Percentiles rank a stretch among this genome's conserved stretches.
Conservation (phyloP, 2,888 invertebrate species). For the Hyposoter didymator region DNA sequence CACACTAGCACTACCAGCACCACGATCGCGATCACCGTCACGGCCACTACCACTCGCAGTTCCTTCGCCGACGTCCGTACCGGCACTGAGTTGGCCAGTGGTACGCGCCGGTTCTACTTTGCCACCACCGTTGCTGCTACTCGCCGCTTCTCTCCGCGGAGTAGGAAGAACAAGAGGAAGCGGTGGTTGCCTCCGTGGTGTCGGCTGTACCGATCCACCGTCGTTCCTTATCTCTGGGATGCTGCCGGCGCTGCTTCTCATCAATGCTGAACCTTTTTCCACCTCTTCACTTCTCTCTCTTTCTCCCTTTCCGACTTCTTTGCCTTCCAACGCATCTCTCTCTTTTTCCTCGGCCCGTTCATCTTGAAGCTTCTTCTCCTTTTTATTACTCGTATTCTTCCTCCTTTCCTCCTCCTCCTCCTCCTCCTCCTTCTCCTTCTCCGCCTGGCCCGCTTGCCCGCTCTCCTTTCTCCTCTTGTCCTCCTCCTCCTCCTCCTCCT, state of each 20-base stretch:
- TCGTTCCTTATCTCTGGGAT: constrained; percentile 70
- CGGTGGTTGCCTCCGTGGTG: constrained; percentile 65
- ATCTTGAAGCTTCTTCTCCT: constrained; percentile 54
- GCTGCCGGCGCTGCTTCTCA: constrained; percentile 75
- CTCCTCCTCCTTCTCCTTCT: constrained; percentile 33
- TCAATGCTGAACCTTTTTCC: constrained; percentile 72
- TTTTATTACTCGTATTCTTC: constrained; percentile 39
- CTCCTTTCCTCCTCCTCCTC: constrained; percentile 40
- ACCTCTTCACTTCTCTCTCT: constrained; percentile 38
- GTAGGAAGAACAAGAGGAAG: constrained; percentile 77
- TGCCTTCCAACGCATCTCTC: constrained; percentile 26
- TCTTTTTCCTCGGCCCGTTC: constrained; percentile 23
- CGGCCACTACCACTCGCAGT: constrained; percentile 65
- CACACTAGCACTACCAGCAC: neutral
- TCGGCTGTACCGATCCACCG: constrained; percentile 66
- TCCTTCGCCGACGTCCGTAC: constrained; percentile 81
- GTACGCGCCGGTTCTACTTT: constrained; percentile 77
- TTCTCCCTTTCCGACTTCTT: constrained; percentile 38
- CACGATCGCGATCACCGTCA: constrained; percentile 22
- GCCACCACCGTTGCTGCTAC: constrained; percentile 41
- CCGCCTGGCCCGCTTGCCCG: constrained; percentile 32
- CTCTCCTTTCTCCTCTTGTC: constrained; percentile 36
- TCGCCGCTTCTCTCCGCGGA: constrained; percentile 67
- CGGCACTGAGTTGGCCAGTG: constrained; percentile 82
- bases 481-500: constrained; percentile 26